Evolutionary conservation across 2,113 vertebrate species (phyloP), one percentile per base, ranked within the genome.

Genomic region (Callipepla californica): DNA sequence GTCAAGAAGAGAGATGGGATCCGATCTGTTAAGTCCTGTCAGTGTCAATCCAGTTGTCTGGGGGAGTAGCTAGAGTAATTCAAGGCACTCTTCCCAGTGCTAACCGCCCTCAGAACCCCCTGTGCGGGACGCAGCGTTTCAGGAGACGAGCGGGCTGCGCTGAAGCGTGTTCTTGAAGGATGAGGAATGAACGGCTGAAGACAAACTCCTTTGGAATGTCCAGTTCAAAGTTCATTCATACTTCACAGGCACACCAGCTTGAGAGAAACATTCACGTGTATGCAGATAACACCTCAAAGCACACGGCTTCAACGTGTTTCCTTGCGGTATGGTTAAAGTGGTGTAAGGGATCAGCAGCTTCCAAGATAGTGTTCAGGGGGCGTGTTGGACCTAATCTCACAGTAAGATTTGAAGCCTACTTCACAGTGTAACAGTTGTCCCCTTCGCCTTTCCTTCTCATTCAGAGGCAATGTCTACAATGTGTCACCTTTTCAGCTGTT

Each of bases 61-160:
- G 90, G 82, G 82, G 88, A 92, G 85, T 36, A 81, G 76, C 93
- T 89, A 86, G 84, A 94, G 63, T 80, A 57, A 88, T 93, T 92
- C 90, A 96, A 97, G 97, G 96, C 96, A 97, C 96, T 96, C 94
- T 88, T 91, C 66, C 92, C 86, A 92, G 92, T 94, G 90, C 90
- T 96, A 84, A 65, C 83, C 92, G 95, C 88, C 85, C 79, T 68
- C 83, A 75, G 75, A 95, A 81, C 30, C 7, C 70, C 67, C 70
- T 80, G 69, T 84, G 83, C 69, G 74, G 87, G 78, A 51, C 55
- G 80, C 18, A 77, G 92, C 62, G 50, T 85, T 85, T 79, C 61
- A 73, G 61, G 47, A 92, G 67, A 95, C 63, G 85, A 88, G 30
- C 87, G 87, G 72, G 58, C 89, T 90, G 85, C 85, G 65, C 65